Evolutionary conservation across 2,888 invertebrate species (phyloP).

Genomic region (Keiferia lycopersicella): DNA sequence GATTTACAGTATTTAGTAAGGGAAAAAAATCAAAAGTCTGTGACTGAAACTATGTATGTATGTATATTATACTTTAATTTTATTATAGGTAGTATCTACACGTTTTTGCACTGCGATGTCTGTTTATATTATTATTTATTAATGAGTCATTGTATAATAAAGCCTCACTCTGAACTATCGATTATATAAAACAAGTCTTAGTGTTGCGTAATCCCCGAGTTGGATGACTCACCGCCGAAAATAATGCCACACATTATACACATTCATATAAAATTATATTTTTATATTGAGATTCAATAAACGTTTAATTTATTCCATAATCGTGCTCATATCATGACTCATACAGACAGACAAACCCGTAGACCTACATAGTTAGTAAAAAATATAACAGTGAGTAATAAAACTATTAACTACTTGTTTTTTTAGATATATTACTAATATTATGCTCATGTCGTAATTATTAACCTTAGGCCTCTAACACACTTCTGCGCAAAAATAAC

Average conservation of each 20-base stretch:
- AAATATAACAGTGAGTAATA: neutral
- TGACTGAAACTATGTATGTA: no score
- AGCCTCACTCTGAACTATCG: slow-evolving; percentile 55
- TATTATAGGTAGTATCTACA: no score
- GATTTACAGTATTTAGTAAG: no score
- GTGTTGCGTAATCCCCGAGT: slow-evolving; percentile 66
- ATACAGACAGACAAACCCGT: slow-evolving; percentile 26
- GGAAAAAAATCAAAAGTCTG: no score
- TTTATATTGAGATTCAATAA: slow-evolving; percentile 43
- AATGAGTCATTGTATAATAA: slow-evolving; percentile 61
- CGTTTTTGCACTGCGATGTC: slow-evolving; percentile 44
- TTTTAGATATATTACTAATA: no score
- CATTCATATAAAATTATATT: slow-evolving; percentile 30
- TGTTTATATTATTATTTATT: slow-evolving; percentile 46
- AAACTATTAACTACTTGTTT: no score
- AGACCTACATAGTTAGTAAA: neutral
- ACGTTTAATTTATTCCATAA: slow-evolving; percentile 42
- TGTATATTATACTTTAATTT: no score
- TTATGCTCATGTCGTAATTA: no score
- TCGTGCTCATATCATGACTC: slow-evolving; percentile 44
- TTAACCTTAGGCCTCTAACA: no score
- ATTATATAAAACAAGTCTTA: slow-evolving; percentile 69
- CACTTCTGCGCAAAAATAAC: no score
- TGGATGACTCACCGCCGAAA: slow-evolving; percentile 66
- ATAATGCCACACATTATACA: slow-evolving; percentile 38